Conservation (phyloP, 2,888 invertebrate genomes). For the Bruchidius siliquastri region DNA sequence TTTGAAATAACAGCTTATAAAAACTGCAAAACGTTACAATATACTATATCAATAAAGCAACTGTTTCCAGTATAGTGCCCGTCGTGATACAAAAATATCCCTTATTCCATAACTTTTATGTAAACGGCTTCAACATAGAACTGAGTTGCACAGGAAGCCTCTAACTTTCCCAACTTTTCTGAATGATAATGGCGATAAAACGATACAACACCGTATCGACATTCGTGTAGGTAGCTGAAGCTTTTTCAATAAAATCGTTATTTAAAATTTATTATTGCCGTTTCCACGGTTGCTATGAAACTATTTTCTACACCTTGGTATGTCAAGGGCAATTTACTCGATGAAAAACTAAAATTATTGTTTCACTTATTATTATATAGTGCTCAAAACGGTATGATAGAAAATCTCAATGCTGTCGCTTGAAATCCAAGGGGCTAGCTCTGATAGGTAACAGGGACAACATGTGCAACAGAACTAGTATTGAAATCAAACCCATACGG, state of each 20-base stretch:
- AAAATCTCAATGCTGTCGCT: no score
- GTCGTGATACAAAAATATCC: not conserved
- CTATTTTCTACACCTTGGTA: not conserved
- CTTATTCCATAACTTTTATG: not conserved
- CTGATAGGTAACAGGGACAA: no score
- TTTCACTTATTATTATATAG: not conserved
- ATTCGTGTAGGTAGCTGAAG: not conserved
- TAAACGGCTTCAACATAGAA: not conserved
- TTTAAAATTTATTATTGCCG: not conserved
- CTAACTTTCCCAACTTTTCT: not conserved
- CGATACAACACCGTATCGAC: not conserved
- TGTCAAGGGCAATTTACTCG: not conserved
- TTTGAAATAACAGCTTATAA: no score
- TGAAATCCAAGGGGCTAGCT: no score
- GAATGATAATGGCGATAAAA: not conserved
- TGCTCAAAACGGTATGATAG: no score
- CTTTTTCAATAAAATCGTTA: not conserved
- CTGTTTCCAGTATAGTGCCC: not conserved
- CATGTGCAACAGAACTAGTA: no score
- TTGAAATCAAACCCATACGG: no score
- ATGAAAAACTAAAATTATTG: not conserved
- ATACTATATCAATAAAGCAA: no score
- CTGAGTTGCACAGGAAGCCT: not conserved
- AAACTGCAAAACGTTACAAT: no score
- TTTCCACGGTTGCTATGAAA: not conserved